These are phyloP conservation scores for Perizoma flavofasciatum DNA, from an alignment of 2,888 invertebrate genomes.

Conservation along the genomic window DNA sequence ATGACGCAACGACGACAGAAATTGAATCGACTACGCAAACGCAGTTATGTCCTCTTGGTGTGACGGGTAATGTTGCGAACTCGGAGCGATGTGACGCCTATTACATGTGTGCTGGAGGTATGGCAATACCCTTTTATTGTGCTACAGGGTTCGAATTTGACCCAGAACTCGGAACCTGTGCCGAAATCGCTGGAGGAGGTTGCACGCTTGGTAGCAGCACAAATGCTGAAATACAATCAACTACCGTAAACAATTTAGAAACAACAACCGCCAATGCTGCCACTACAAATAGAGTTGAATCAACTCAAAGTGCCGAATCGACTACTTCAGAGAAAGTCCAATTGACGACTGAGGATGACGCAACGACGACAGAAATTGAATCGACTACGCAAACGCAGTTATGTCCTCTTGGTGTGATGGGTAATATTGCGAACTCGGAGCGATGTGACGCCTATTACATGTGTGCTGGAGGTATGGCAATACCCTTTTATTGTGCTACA, in stretches of 20 bases:
- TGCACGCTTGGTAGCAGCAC: conserved; percentile 34
- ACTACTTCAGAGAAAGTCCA: conserved; percentile 2
- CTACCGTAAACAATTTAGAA: conserved; percentile 1
- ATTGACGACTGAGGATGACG: conserved; percentile 3
- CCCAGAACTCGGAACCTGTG: conserved; percentile 36
- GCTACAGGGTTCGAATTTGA: conserved; percentile 46
- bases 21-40: conserved; percentile 15
- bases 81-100: conserved; percentile 35
- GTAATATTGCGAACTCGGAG: conserved; percentile 34
- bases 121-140: conserved; percentile 38
- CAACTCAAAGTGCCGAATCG: conserved; percentile 7
- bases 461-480: conserved; percentile 36
- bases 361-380: conserved; percentile 9
- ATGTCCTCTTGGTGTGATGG: conserved; percentile 31
- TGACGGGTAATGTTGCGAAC: conserved; percentile 34
- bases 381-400: conserved; percentile 18
- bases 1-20: conserved; percentile 11
- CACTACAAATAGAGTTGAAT: conserved; percentile 4
- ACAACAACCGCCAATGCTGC: neutral
- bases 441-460: conserved; percentile 38
- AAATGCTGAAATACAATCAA: conserved; percentile 4
- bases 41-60: conserved; percentile 28
- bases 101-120: conserved; percentile 40
- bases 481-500: conserved; percentile 39
- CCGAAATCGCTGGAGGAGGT: conserved; percentile 40